Conservation (phyloP, 2,888 invertebrate genomes). For the Apotomis turbidana region DNA sequence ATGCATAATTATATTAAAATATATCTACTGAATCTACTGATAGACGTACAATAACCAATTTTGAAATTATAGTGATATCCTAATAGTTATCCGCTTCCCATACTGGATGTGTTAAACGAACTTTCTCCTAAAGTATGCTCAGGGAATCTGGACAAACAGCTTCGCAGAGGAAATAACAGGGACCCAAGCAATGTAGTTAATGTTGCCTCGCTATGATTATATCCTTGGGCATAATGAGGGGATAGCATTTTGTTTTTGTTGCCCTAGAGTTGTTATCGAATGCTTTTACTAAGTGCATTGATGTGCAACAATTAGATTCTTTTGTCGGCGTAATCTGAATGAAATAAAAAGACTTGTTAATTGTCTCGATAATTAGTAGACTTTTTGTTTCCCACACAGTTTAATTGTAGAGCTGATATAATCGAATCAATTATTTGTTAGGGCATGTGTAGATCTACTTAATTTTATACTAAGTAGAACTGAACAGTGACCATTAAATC, state of each 20-base stretch:
- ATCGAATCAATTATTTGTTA: background rate
- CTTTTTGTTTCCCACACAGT: constrained; percentile 5
- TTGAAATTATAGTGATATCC: background rate
- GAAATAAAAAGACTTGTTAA: background rate
- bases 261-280: constrained; percentile 4
- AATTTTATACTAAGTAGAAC: background rate
- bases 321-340: constrained; percentile 1
- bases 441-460: background rate
- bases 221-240: constrained; percentile 37
- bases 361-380: background rate
- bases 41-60: too few relatives aligned
- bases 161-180: constrained; percentile 36
- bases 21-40: too few relatives aligned
- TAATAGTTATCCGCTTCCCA: constrained; percentile 3
- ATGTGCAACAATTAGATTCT: background rate
- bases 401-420: background rate
- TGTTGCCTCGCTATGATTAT: constrained; percentile 31
- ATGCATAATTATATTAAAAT: too few relatives aligned
- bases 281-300: constrained; percentile 10
- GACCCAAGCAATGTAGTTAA: constrained; percentile 30
- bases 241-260: constrained; percentile 32
- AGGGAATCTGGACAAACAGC: constrained; percentile 40
- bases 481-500: background rate
- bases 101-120: constrained; percentile 26
- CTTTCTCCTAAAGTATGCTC: constrained; percentile 39